Evolutionary conservation across 30 jellyfish, hydroid and myxozoan species (phyloP), one percentile per base, ranked within the genome.

Genomic region (Chrysaora quinquecirrha): DNA sequence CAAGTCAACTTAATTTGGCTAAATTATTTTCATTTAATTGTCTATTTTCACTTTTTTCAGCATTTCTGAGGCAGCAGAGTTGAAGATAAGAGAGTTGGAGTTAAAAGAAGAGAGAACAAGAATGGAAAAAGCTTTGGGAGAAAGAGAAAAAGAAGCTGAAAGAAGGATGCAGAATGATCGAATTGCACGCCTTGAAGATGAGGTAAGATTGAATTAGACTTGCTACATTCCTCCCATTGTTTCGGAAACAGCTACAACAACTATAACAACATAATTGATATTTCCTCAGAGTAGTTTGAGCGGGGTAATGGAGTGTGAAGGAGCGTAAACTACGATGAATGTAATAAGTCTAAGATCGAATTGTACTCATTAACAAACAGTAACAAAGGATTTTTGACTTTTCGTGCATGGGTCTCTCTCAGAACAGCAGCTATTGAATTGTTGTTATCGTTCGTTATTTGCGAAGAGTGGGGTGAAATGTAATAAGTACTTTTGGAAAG

Each of bases 171-270:
- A 82, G 43, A 82, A 66, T 9, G 92, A 82, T 46, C 73, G 92
- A 23, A 50, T 82, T 60, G 84, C 85, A 19, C 85, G 92, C 9
- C 69, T 82, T 1, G 92, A 82, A 69, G 92, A 82, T 9, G 92
- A 82, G 92, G 92, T 82, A 78, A 28, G 25, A n/a, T n/a, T n/a
- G n/a, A n/a, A n/a, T n/a, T n/a, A n/a, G n/a, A n/a, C n/a, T n/a
- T n/a, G n/a, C n/a, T n/a, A n/a, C n/a, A n/a, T n/a, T n/a, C n/a
- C n/a, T n/a, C n/a, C n/a, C n/a, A n/a, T n/a, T n/a, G n/a, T n/a
- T n/a, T n/a, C n/a, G n/a, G n/a, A n/a, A n/a, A n/a, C n/a, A n/a
- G n/a, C n/a, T n/a, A n/a, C n/a, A n/a, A n/a, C n/a, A n/a, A n/a
- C n/a, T n/a, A n/a, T n/a, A n/a, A n/a, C n/a, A n/a, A n/a, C n/a